Evolutionary conservation across 2,888 invertebrate species (phyloP).

Genomic region (Nipponacmea schrenckii): DNA sequence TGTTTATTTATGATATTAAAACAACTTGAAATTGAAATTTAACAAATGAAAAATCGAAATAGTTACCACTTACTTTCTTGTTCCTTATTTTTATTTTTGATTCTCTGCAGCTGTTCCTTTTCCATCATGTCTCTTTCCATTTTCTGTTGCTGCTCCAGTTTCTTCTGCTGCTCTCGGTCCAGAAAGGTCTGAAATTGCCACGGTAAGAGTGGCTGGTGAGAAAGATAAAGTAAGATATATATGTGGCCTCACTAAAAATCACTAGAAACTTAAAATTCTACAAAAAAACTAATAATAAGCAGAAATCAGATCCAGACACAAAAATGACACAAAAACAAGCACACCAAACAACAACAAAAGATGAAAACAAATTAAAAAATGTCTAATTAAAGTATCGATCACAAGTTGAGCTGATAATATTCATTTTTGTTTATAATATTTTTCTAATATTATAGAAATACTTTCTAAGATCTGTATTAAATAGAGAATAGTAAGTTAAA

Average conservation of each 20-base stretch:
- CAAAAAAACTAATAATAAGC: background rate
- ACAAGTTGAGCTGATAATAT: too few relatives aligned
- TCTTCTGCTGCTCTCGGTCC: conserved; percentile 83
- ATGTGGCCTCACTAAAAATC: background rate
- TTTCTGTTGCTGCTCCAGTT: conserved; percentile 74
- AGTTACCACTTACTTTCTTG: conserved; percentile 78
- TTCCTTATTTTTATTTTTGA: conserved; percentile 92
- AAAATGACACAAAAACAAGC: background rate
- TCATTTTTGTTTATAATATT: too few relatives aligned
- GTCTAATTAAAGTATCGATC: too few relatives aligned
- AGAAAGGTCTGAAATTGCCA: conserved; percentile 78
- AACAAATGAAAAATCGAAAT: too few relatives aligned
- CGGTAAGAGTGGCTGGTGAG: background rate
- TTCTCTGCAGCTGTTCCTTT: conserved; percentile 84
- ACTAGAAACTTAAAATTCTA: conserved; percentile 2
- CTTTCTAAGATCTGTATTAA: too few relatives aligned
- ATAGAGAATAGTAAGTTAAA: too few relatives aligned
- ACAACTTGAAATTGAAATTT: too few relatives aligned
- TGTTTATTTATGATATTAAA: too few relatives aligned
- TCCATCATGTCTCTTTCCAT: conserved; percentile 77
- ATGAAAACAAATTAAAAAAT: too few relatives aligned
- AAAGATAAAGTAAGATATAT: conserved; percentile 6
- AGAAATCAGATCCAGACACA: background rate
- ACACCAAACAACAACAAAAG: background rate
- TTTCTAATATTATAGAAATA: too few relatives aligned